These are phyloP conservation scores for Polypedilum vanderplanki DNA, from an alignment of 1,140 invertebrate species.

Conservation along the genomic window DNA sequence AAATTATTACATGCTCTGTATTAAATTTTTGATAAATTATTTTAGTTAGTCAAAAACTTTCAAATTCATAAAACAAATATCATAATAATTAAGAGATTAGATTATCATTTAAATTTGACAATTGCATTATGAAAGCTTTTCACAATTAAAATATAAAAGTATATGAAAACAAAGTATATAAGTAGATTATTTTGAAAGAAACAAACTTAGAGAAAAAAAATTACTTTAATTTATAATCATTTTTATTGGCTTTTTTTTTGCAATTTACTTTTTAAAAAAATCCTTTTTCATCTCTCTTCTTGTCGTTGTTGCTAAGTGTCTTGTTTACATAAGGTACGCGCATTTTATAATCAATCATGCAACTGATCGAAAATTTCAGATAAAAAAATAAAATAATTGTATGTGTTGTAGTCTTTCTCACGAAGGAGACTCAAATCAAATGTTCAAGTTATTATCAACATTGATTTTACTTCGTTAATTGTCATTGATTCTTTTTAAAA, in stretches of 20 bases:
- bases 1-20: background rate
- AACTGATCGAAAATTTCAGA: no score
- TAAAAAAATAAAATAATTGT: no score
- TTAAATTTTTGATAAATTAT: background rate
- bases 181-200: background rate
- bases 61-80: no score
- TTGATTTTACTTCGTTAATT: no score
- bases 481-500: no score
- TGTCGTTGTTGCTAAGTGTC: no score
- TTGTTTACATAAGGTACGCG: no score
- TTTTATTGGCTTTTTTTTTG: background rate
- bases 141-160: background rate
- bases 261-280: background rate
- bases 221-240: background rate
- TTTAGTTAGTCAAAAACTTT: no score
- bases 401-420: no score
- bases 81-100: no score
- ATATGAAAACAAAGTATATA: background rate
- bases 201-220: background rate
- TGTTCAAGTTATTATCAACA: background rate
- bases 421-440: background rate
- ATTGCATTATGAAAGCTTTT: constrained; percentile 26
- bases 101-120: background rate
- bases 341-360: no score
- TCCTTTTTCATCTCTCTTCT: background rate